phyloP scores from a whole-genome alignment of 2,797 vertebrate genomes.

The Rhinichthys osculus region DNA sequence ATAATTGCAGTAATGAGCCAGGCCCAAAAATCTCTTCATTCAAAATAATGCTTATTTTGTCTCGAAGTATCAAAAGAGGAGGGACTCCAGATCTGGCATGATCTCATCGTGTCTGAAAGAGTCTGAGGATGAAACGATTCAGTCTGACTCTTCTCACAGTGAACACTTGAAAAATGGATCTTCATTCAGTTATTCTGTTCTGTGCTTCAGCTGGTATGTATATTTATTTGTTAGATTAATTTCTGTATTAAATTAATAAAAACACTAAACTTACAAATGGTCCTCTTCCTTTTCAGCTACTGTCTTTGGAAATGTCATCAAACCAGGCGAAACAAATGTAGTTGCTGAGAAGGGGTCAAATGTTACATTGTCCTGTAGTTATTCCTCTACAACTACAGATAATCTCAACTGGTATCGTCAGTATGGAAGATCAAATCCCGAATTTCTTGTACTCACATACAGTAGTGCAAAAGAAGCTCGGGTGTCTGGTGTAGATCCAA shows the following conservation, averaged over 20 bases:
- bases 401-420: background rate
- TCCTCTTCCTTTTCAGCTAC: background rate
- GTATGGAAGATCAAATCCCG: background rate
- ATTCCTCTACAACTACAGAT: background rate
- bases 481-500: background rate
- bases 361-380: background rate
- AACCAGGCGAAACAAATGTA: background rate
- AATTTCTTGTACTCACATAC: background rate
- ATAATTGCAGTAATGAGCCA: too few relatives aligned
- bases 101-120: background rate
- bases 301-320: background rate
- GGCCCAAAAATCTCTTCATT: too few relatives aligned
- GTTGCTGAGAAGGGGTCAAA: background rate
- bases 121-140: background rate
- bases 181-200: background rate
- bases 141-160: background rate
- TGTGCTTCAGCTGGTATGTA: background rate
- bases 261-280: rapidly evolving
- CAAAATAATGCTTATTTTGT: too few relatives aligned
- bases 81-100: background rate
- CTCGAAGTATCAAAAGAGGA: background rate
- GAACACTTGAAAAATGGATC: constrained; percentile 29
- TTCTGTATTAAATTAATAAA: too few relatives aligned
- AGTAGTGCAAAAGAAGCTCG: background rate
- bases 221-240: background rate